Base-by-base conservation (phyloP, 1,140 invertebrate species). In the Helicoverpa zea region DNA sequence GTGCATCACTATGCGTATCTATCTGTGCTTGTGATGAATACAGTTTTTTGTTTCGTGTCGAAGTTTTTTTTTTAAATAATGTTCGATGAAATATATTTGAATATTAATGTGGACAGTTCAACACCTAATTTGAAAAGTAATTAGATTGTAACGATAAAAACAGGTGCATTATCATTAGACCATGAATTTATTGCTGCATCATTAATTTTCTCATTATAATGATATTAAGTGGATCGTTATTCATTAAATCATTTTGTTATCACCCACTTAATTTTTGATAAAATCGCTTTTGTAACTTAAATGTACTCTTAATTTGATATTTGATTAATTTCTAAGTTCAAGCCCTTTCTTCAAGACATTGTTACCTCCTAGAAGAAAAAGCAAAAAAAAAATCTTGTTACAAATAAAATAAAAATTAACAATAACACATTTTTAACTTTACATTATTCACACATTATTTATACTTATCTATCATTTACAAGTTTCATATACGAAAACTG, bases 201-300 rank as follows among this genome's bases (percentile, higher is more conserved):
- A 77, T 77, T 77, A 77, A 77, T 66, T 66, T 77, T 64, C 75
- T 79, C 63, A 79, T 79, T 79, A 79, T 79, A 58, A 68, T 68
- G 49, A 58, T 79, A 79, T 79, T 70, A 79, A 79, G 76, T 68
- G 63, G 51, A 14, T 58, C 49, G 30, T 79, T 18, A 79, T 66
- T 79, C 76, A 70, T 68, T 23, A 79, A 51, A 58, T 68, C 63
- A 79, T 68, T 70, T 79, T 79, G 51, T 56, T 68, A 52, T 51
- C 49, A 58, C 59, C 47, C 59, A 79, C 29, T 79, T 68, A 70
- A 47, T 68, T 58, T 58, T 47, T 79, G 63, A 68, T 79, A 79
- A 68, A 68, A 70, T 64, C 47, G 54, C 29, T 54, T 35, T 64
- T 77, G 52, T 52, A 16, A 13, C n/a, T n/a, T 35, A 43, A 75